phyloP scores from a whole-genome alignment of 2,888 invertebrate genomes.

The Pteria penguin region DNA sequence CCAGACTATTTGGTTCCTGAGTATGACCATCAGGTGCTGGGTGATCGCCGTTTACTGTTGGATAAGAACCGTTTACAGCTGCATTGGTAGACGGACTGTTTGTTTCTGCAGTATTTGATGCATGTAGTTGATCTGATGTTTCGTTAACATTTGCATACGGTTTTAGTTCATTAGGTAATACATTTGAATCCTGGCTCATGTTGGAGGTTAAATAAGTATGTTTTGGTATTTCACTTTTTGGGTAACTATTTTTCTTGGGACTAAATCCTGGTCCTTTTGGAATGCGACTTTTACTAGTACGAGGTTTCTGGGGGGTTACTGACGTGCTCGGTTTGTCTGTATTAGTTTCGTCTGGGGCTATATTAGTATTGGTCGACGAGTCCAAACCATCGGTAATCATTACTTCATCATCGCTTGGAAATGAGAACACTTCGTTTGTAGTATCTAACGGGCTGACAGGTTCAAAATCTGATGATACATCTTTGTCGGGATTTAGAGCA shows the following conservation, averaged over 20 bases:
- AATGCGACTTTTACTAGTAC: constrained; percentile 17
- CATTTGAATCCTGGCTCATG: constrained; percentile 10
- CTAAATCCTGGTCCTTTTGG: constrained; percentile 16
- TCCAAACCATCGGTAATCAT: constrained; percentile 12
- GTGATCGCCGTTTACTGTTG: no score
- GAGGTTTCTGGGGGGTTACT: background rate
- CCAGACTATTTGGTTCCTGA: no score
- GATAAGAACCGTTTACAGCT: no score
- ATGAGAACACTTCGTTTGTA: background rate
- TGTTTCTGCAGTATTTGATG: no score
- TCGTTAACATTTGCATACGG: no score
- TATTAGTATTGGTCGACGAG: constrained; percentile 9
- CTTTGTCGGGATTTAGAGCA: background rate
- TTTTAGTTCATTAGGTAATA: no score
- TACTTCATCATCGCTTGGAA: background rate
- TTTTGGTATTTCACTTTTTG: background rate
- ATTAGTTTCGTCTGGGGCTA: background rate
- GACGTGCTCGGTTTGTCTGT: background rate
- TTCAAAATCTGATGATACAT: background rate
- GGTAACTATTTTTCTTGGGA: background rate
- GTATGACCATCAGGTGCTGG: no score
- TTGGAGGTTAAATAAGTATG: background rate
- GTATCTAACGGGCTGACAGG: background rate
- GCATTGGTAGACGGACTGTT: no score
- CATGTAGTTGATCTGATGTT: no score